Evolutionary conservation across 2,113 vertebrate species (phyloP), one percentile per base, ranked within the genome.

Genomic region (Leucopsar rothschildi): DNA sequence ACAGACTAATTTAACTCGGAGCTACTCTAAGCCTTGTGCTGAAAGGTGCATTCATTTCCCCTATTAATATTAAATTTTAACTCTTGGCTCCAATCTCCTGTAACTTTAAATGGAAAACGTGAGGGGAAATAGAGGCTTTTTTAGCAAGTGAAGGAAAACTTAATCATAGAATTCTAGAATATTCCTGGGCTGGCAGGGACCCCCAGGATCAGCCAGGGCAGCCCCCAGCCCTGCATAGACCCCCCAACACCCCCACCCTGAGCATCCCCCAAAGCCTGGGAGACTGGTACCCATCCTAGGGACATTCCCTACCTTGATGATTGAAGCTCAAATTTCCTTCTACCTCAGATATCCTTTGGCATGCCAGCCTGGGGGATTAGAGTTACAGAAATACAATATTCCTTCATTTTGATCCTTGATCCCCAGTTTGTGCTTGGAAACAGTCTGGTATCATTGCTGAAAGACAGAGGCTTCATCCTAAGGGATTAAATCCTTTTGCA

Each of bases 151-250:
- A 45, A n/a, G 44, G 37, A 47, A 68, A 66, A 15, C 1, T 33
- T 76, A 47, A 27, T 53, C 4, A 12, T 12, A 12, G 24, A 61
- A 29, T 60, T 68, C 24, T 82, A 3, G 28, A 53, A 27, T 61
- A 31, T 35, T 8, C 39, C n/a, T 55, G 78, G 47, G 39, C 6
- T 53, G n/a, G 11, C 1, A 53, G 9, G 2, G 29, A 40, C 21
- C 2, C 23, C 1, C 15, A 24, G 5, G 59, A 39, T 45, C 6
- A 10, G 0, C 14, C 4, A 72, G 19, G 40, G 40, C 40, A 42
- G 40, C 40, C 40, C 0, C 2, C 75, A 70, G 15, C 29, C 57
- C 37, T 65, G 59, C 77, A 6, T 37, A 59, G 33, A 53, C 28
- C 1, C 29, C 37, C 59, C 86, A 73, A 37, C 37, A 37, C 37